Base-by-base conservation (phyloP, 2,888 invertebrate species). In the Caenorhabditis sp. region DNA sequence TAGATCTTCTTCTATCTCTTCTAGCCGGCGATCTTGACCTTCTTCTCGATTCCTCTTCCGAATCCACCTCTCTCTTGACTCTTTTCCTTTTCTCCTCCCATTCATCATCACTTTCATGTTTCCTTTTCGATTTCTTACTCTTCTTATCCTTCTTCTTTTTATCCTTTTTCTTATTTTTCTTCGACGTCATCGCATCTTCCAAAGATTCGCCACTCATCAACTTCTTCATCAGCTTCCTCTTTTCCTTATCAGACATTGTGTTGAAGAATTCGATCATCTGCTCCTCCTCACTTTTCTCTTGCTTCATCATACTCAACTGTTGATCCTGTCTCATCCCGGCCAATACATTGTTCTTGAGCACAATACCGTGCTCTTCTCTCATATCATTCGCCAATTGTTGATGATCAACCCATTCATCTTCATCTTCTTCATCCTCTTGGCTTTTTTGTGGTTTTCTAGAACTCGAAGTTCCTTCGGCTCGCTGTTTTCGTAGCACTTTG, bases 331-430 rank as follows among this genome's bases (percentile, higher is more conserved):
- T 69, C 64, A 80, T 80, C 57, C 68, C 75, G 36, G 67, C 58
- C 17, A 81, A 52, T n/a, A 78, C 70, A 53, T 64, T 67, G 10
- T 69, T 70, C 60, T 81, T 81, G 25, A 81, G 62, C 27, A 63
- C 64, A 27, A 87, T 75, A 52, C 87, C 87, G 70, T 87, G 87
- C 57, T 87, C 87, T 62, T 87, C 86, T 26, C 76, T 65, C 87
- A 87, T 88, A 31, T 84, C 82, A 43, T 79, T 77, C 1, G 81
- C 79, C 58, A 87, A 67, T 59, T 85, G 78, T 5, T 71, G 73
- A 62, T 74, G 75, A 59, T 83, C 82, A 31, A 77, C 67, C 80
- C 80, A 82, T 57, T 82, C 83, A 3, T 82, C 83, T n/a, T 78
- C 80, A 1, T 76, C 76, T 1, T 78, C 76, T 2, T 73, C 76